Evolutionary conservation across 2,888 invertebrate genomes (phyloP).

Genomic region (Digitonthophagus gazella): DNA sequence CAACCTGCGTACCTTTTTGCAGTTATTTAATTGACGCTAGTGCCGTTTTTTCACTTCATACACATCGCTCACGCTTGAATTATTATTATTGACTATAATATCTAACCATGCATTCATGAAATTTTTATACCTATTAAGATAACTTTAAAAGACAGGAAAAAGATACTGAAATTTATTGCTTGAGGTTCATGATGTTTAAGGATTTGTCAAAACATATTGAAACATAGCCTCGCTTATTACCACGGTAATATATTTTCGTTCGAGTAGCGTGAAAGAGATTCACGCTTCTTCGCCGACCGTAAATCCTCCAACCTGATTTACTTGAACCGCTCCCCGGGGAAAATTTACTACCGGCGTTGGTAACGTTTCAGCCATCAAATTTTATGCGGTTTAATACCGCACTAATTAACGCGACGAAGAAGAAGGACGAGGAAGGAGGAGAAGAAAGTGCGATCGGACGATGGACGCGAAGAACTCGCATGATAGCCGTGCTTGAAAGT

Average conservation of each 20-base stretch:
- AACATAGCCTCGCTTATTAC: too few species aligned
- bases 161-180: too few species aligned
- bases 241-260: too few species aligned
- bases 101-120: not conserved
- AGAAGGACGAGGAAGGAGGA: not conserved
- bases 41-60: not conserved
- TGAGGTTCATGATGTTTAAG: too few species aligned
- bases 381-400: not conserved
- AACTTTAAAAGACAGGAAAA: too few species aligned
- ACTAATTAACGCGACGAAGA: not conserved
- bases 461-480: not conserved
- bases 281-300: too few species aligned
- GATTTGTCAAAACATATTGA: too few species aligned
- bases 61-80: not conserved
- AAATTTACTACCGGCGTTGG: too few species aligned
- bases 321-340: too few species aligned
- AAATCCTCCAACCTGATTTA: too few species aligned
- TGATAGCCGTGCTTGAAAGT: constrained; percentile 7
- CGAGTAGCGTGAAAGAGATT: too few species aligned
- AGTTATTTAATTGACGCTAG: constrained; percentile 14
- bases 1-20: not conserved
- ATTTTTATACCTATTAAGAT: too few species aligned
- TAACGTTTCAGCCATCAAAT: not conserved
- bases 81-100: constrained; percentile 3
- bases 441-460: not conserved